A percentile compares a stretch with the other conserved stretches of the same genome.
Conservation (phyloP, 2,888 invertebrate species). For the Andrena marginata region DNA sequence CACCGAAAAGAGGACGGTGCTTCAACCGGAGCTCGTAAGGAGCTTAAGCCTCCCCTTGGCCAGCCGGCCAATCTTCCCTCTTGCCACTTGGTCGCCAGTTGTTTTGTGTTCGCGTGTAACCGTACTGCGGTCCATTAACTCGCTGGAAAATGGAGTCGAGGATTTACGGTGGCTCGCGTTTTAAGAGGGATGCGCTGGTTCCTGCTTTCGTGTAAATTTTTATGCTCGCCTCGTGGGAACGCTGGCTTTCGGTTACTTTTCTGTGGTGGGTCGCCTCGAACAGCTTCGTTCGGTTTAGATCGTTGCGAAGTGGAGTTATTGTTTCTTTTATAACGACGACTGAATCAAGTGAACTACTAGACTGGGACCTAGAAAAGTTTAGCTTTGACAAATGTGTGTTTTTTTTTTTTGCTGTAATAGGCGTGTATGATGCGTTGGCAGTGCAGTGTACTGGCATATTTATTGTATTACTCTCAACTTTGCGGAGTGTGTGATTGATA, state of each 20-base stretch:
- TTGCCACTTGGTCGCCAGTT: conserved; percentile 3
- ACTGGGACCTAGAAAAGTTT: no score
- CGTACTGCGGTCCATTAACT: conserved; percentile 37
- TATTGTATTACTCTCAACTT: no score
- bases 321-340: background rate
- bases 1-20: conserved; percentile 7
- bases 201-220: background rate
- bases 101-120: conserved; percentile 6
- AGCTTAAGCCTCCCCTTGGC: conserved; percentile 48
- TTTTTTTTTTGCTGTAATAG: no score
- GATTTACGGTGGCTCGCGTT: conserved; percentile 11
- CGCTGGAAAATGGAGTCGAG: conserved; percentile 26
- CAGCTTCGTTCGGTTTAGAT: background rate
- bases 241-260: background rate
- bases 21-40: conserved; percentile 46
- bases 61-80: conserved; percentile 13
- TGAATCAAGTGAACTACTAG: no score
- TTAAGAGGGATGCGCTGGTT: conserved; percentile 4
- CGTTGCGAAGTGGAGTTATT: background rate
- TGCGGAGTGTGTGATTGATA: no score
- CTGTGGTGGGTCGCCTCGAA: background rate
- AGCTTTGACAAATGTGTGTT: no score
- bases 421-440: no score
- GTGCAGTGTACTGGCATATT: no score
- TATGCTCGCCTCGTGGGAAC: background rate